Base-by-base conservation (phyloP, 1,140 invertebrate genomes). In the Antheraea pernyi region DNA sequence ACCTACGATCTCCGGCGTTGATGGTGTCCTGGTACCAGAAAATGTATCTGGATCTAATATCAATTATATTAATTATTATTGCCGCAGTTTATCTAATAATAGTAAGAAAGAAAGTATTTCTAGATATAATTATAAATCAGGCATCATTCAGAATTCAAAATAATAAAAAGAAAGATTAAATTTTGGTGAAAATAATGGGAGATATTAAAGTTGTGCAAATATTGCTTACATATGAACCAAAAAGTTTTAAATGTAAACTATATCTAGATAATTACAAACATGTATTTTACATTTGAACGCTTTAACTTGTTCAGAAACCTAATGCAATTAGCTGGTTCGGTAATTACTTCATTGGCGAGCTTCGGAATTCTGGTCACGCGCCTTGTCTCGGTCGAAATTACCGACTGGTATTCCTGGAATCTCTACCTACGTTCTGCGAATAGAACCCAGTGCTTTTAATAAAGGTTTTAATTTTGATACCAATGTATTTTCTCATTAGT, bases 281-380 rank as follows among this genome's bases (percentile, higher is more conserved):
- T 16, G 46, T 53, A 53, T 1, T 53, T 6, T 53, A 4, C 9
- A 22, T 19, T 19, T 61, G 18, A 61, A 22, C 59, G 19, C 59
- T 16, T 22, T 11, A 61, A 61, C 59, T 11, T 61, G 19, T 22
- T 22, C 13, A 22, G 59, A 61, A 19, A 61, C 19, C 59, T 61
- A 53, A 59, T 58, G 46, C 65, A 66, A 66, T 66, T 66, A 66
- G 65, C 22, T 59, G 3, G 42, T 19, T 59, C 65, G 48, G 46
- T 67, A 67, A 67, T 67, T 36, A 67, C 48, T 67, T 59, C 16
- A 67, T 67, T n/a, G 65, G 63, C 53, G 18, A 59, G 7, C 22
- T 19, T 4, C 22, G 19, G 63, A 30, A 67, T 67, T 59, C 65
- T 53, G 65, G 22, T 67, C 65, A 67, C 53, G 65, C 13, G 22